Evolutionary conservation across 2,113 vertebrate genomes (phyloP), one percentile per base, ranked within the genome.

Genomic region (Zosterops lateralis): DNA sequence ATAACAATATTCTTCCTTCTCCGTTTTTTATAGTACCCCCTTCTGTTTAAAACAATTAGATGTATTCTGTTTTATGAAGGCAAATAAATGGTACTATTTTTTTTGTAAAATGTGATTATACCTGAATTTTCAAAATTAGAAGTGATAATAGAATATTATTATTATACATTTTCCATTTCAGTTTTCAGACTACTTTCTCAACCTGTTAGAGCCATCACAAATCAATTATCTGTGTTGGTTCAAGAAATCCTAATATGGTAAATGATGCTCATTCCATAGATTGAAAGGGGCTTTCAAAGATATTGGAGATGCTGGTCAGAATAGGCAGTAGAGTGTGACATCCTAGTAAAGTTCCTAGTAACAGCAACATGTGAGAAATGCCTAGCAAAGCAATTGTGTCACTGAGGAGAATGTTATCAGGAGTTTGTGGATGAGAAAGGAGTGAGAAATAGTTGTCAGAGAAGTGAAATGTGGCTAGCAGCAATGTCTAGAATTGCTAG

Each of bases 271-370:
- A 22, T 47, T 86, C 6, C 17, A 20, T 12, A 25, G 3, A 29
- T 75, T 57, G 57, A 71, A 6, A 76, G 24, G 38, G 38, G 7
- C 5, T 67, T 38, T 66, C 54, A 62, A 14, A 0, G 0, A 17
- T 50, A 31, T 58, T 83, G 38, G 24, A 50, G 29, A 76, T 32
- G 21, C 45, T 40, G 6, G 21, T 32, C 38, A 76, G 32, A 84
- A 56, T 2, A 65, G 1, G 9, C 14, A 67, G 38, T 6, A 58
- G 25, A 72, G 5, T 17, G 16, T 45, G 22, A 48, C 9, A 25
- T 25, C 6, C 21, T 38, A 29, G 7, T 32, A 62, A 88, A 47
- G 3, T 12, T 68, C 32, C 17, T 28, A 34, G 31, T 11, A 57
- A 53, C 12, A 71, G 17, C 13, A 61, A 25, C 22, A 9, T 12